A percentile compares a stretch with the other conserved stretches of the same genome.
These are phyloP conservation scores for Anhinga rufa DNA, from an alignment of 2,113 vertebrate genomes.

Conservation along the genomic window DNA sequence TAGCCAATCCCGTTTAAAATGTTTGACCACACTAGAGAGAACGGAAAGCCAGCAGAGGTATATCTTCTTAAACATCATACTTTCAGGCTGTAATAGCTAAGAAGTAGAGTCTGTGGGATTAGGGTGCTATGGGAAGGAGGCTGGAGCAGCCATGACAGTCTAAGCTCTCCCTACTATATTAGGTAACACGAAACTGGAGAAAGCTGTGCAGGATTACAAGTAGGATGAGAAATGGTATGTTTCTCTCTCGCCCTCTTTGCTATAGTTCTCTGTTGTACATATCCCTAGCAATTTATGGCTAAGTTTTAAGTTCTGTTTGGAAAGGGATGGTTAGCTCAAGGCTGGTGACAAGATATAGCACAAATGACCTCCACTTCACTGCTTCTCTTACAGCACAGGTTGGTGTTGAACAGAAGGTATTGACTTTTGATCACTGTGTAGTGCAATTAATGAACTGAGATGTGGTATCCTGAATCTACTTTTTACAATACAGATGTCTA, in stretches of 20 bases:
- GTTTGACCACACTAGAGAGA: background rate
- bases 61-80: background rate
- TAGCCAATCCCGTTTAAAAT: background rate
- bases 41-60: background rate
- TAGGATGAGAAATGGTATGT: background rate
- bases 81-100: background rate
- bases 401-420: background rate
- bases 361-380: background rate
- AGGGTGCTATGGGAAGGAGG: background rate
- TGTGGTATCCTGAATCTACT: background rate
- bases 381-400: background rate
- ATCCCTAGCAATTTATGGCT: background rate
- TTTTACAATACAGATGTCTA: background rate
- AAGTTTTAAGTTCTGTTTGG: background rate
- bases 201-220: background rate
- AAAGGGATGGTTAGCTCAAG: background rate
- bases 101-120: background rate
- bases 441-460: background rate
- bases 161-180: constrained; percentile 1
- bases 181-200: background rate
- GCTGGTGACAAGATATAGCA: background rate
- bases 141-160: background rate
- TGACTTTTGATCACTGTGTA: background rate
- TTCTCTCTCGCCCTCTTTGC: background rate
- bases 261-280: background rate